Conservation (phyloP, 2,888 invertebrate genomes). For the Elgonia sp. region DNA sequence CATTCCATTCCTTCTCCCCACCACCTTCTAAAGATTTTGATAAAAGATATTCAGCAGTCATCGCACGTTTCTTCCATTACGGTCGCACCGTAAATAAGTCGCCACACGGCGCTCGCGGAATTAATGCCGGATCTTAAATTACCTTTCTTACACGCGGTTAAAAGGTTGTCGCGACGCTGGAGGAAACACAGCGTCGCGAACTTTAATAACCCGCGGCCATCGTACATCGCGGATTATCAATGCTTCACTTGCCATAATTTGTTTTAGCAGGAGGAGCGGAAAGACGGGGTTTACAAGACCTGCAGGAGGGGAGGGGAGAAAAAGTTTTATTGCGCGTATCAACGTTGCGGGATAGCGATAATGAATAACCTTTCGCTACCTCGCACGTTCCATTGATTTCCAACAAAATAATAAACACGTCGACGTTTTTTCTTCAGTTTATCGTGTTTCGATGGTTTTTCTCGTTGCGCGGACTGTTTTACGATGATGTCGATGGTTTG, state of each 20-base stretch:
- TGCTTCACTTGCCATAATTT: slow-evolving; percentile 45
- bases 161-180: slow-evolving; percentile 51
- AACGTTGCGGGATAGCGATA: too few relatives aligned
- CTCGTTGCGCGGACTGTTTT: too few relatives aligned
- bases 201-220: slow-evolving; percentile 36
- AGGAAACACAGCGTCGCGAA: slow-evolving; percentile 1
- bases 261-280: slow-evolving; percentile 3
- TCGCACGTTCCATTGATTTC: too few relatives aligned
- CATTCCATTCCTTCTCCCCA: not conserved
- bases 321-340: too few relatives aligned
- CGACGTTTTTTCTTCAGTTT: too few relatives aligned
- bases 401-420: too few relatives aligned
- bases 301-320: too few relatives aligned
- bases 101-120: slow-evolving; percentile 75
- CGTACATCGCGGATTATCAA: slow-evolving; percentile 46
- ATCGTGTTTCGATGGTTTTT: too few relatives aligned
- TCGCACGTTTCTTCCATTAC: slow-evolving; percentile 83
- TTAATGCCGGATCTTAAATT: slow-evolving; percentile 80
- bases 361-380: too few relatives aligned
- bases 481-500: too few relatives aligned
- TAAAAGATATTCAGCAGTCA: slow-evolving; percentile 82
- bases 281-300: not conserved
- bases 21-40: slow-evolving; percentile 64
- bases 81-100: slow-evolving; percentile 83
- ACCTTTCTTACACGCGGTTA: slow-evolving; percentile 46